phyloP scores from a whole-genome alignment of 30 jellyfish, hydroid and myxozoan species.

The Phacellophora camtschatica region DNA sequence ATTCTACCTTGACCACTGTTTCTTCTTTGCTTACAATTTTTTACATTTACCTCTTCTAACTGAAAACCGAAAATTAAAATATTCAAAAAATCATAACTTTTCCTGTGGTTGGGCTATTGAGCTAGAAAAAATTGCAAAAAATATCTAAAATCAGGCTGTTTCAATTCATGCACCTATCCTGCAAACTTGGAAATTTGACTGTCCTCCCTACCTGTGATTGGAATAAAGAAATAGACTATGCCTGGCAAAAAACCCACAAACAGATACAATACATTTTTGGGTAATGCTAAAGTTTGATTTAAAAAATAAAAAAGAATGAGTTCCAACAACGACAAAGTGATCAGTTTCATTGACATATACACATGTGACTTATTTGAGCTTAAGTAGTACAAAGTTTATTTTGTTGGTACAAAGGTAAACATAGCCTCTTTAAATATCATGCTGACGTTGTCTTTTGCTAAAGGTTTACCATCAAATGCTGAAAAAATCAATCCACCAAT shows the following conservation, averaged over 20 bases:
- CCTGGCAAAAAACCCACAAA: not conserved
- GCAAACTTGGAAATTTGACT: not conserved
- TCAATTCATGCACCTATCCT: not conserved
- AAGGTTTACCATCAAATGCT: too few species aligned
- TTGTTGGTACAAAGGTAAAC: too few species aligned
- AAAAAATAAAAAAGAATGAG: not conserved
- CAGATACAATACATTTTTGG: too few species aligned
- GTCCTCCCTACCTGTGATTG: not conserved
- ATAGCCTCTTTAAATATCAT: too few species aligned
- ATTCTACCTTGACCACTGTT: not conserved
- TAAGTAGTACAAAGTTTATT: too few species aligned
- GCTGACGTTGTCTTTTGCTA: too few species aligned
- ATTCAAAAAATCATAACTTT: not conserved
- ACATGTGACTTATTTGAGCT: too few species aligned
- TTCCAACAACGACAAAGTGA: too few species aligned
- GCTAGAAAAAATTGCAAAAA: not conserved
- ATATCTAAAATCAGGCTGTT: not conserved
- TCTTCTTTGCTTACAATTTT: not conserved
- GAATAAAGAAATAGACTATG: not conserved
- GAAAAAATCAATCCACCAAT: too few species aligned
- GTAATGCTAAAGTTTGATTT: not conserved
- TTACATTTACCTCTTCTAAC: not conserved
- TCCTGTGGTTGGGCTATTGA: not conserved
- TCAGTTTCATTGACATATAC: too few species aligned
- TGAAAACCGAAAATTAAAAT: not conserved